Conservation (phyloP, 2,888 invertebrate species). For the Lymantria monacha region DNA sequence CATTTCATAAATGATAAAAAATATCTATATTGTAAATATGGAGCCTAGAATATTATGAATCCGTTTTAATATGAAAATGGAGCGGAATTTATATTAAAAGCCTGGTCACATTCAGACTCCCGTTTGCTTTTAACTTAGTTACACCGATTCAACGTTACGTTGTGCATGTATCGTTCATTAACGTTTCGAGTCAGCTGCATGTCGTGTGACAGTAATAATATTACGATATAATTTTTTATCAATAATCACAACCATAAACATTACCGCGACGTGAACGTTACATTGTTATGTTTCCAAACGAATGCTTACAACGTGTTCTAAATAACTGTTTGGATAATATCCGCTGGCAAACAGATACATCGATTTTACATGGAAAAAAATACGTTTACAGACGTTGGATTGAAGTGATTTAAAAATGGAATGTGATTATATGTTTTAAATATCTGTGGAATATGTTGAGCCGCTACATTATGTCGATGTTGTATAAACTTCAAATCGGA, state of each 20-base stretch:
- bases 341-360: slow-evolving; percentile 19
- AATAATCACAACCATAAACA: slow-evolving; percentile 12
- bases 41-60: too few species aligned
- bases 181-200: slow-evolving; percentile 3
- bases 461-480: background rate
- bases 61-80: background rate
- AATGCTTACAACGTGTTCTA: slow-evolving; percentile 1
- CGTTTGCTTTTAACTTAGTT: slow-evolving; percentile 4
- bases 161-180: slow-evolving; percentile 5
- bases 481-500: background rate
- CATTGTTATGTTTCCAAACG: slow-evolving; percentile 9
- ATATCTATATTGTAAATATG: too few species aligned
- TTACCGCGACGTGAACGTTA: slow-evolving; percentile 3
- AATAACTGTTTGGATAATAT: slow-evolving; percentile 16
- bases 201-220: slow-evolving; percentile 15
- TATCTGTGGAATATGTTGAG: background rate
- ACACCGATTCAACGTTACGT: slow-evolving; percentile 14
- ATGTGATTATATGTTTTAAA: slow-evolving; percentile 12
- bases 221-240: slow-evolving; percentile 16
- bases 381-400: slow-evolving; percentile 11
- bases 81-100: background rate
- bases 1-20: too few species aligned
- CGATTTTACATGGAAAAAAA: slow-evolving; percentile 28
- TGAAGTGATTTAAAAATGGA: slow-evolving; percentile 21
- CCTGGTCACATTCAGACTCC: slow-evolving; percentile 3